Evolutionary conservation across 1,140 invertebrate genomes (phyloP), one percentile per base, ranked within the genome.

Genomic region (Conus betulinus): DNA sequence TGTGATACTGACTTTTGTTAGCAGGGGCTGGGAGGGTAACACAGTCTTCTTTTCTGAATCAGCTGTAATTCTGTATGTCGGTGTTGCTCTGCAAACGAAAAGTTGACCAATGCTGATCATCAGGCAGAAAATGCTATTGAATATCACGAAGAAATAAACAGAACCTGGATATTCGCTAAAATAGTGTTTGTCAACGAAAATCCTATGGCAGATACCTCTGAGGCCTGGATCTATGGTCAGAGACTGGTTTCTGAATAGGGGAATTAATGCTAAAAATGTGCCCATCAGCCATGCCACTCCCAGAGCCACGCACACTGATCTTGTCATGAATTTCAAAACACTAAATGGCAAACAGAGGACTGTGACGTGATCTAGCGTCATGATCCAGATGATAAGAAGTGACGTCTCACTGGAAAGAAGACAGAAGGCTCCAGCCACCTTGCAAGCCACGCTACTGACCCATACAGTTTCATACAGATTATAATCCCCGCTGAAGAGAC

Each of bases 401-500:
- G 74, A 76, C 74, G 27, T 5, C 74, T 76, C 74, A 17, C 74
- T 11, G 74, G 74, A 76, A 8, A 76, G 23, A 8, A 76, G 74
- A 25, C 11, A 76, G 11, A 76, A 20, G 27, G 5, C 11, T 10
- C 74, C 74, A 20, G 74, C 74, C 27, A 20, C 23, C 74, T 76
- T 76, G 23, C 74, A 76, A 11, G 74, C 23, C 23, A n/a, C 23
- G 27, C 74, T 76, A 10, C 23, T 76, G 23, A 15, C 51, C 78
- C 39, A 39, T 92, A 4, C 53, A 92, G 83, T 23, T 92, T 91
- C 15, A 89, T 86, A 25, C 90, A 84, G 25, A 90, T 89, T 13
- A 11, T 79, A 52, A 5, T 79, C 90, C 85, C 87, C 76, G 88
- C 82, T 86, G 52, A 84, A 27, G 17, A 51, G 13, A 23, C 87